A percentile compares a stretch with the other conserved stretches of the same genome.
Conservation (phyloP, 53 echinoderm and acorn worm species). For the Arbacia lixula region DNA sequence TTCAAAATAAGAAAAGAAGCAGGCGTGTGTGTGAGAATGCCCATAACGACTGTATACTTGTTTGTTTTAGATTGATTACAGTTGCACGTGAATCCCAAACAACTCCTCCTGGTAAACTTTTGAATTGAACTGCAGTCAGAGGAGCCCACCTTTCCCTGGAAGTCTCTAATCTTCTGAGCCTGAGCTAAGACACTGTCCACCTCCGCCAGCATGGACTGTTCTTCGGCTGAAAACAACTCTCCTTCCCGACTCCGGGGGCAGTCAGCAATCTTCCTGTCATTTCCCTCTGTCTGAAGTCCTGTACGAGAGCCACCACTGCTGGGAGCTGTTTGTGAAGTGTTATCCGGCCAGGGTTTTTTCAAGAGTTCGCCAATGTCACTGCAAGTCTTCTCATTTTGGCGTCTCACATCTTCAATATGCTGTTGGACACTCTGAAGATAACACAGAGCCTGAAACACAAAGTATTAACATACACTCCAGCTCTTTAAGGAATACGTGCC, state of each 20-base stretch:
- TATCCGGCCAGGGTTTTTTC: constrained; percentile 12
- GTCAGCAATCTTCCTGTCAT: not conserved
- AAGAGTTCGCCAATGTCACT: not conserved
- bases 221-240: constrained; percentile 1
- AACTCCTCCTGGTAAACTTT: no score
- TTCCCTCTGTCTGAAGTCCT: constrained; percentile 8
- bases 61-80: no score
- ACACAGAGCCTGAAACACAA: not conserved
- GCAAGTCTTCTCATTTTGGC: constrained; percentile 3
- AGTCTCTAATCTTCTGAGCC: constrained; percentile 19
- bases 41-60: no score
- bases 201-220: constrained; percentile 30
- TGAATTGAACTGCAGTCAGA: no score
- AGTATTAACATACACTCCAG: no score
- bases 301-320: no score
- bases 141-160: constrained; percentile 10
- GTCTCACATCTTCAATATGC: constrained; percentile 4
- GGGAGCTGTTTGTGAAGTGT: not conserved
- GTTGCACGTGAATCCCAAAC: no score
- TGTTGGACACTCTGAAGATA: not conserved
- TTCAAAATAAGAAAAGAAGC: no score
- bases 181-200: constrained; percentile 26
- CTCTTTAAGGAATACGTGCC: no score
- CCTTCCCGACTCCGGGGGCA: not conserved
- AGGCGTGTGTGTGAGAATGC: no score